phyloP scores from a whole-genome alignment of 2,888 invertebrate species.

The Arge pagana region DNA sequence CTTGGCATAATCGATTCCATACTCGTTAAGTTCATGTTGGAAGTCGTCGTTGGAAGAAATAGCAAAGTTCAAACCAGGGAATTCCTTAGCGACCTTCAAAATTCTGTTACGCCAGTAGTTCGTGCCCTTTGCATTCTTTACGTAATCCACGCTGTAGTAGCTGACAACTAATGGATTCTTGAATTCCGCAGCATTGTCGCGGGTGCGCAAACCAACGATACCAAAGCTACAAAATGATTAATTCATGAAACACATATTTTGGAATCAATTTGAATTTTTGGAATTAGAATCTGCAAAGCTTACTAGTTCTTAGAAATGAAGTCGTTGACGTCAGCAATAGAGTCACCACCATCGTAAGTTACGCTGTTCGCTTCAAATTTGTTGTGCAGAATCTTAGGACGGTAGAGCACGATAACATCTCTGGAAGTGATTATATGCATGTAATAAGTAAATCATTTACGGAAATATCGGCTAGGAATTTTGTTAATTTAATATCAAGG shows the following conservation, averaged over 20 bases:
- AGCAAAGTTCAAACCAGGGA: constrained; percentile 78
- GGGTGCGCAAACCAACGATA: constrained; percentile 86
- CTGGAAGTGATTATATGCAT: constrained; percentile 65
- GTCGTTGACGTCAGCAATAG: constrained; percentile 71
- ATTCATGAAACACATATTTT: constrained; percentile 25
- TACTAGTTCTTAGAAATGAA: constrained; percentile 88
- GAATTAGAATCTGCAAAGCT: constrained; percentile 57
- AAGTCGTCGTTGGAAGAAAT: constrained; percentile 93
- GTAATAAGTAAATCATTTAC: constrained; percentile 21
- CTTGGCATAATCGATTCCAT: constrained; percentile 83
- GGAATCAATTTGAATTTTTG: background rate
- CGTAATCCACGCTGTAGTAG: constrained; percentile 93
- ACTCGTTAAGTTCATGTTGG: constrained; percentile 92
- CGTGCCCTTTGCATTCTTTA: constrained; percentile 95
- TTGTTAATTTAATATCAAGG: background rate
- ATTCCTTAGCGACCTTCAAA: constrained; percentile 83
- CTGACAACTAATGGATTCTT: constrained; percentile 87
- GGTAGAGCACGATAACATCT: constrained; percentile 83
- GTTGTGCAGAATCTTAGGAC: constrained; percentile 86
- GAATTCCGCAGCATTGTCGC: constrained; percentile 85
- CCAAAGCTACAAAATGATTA: constrained; percentile 72
- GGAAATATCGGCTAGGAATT: background rate
- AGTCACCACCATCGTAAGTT: constrained; percentile 75
- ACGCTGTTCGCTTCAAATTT: constrained; percentile 88
- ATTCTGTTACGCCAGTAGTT: constrained; percentile 99